Base-by-base conservation (phyloP, 2,797 vertebrate species). In the Nothura maculosa region DNA sequence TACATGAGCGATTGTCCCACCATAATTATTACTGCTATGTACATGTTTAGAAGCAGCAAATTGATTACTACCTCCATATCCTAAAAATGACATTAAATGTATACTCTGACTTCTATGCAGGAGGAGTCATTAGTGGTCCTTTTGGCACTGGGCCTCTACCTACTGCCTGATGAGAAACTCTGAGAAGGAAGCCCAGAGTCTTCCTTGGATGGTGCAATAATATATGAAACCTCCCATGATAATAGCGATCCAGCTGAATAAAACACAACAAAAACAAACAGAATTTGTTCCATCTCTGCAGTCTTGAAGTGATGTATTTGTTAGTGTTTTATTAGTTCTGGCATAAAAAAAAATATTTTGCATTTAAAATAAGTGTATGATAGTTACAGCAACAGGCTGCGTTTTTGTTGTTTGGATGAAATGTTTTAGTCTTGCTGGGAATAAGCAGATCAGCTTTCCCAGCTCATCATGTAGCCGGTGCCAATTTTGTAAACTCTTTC, bases 291-390 rank as follows among this genome's bases (percentile, higher is more conserved):
- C 36, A 50, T 86, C 76, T 95, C 81, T 48, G 40, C 77, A 89
- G 73, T 30, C 24, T 92, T 77, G 55, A 18, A 57, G 47, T 27
- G 57, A 64, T 48, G 77, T 27, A n/a, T 93, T 81, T 77, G 48
- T 62, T 70, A n/a, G 61, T 81, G 34, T 78, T 91, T 91, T 90
- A 81, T 95, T 89, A 92, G 82, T 73, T 94, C 82, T 95, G 92
- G 75, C 74, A 67, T 64, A 74, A 92, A 34, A 50, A 77, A 86
- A 92, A 93, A 60, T 79, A 81, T 79, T 95, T 81, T 92, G 60
- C 92, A 76, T 93, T 92, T 81, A 66, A 90, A 94, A 67, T 58
- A 63, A 25, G 84, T 86, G 45, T 76, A 81, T 79, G 68, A 54
- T 43, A 88, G 92, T 90, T 96, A 76, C 69, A 84, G 77, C 89